phyloP scores from a whole-genome alignment of 2,113 vertebrate species.

The Bufo gargarizans region DNA sequence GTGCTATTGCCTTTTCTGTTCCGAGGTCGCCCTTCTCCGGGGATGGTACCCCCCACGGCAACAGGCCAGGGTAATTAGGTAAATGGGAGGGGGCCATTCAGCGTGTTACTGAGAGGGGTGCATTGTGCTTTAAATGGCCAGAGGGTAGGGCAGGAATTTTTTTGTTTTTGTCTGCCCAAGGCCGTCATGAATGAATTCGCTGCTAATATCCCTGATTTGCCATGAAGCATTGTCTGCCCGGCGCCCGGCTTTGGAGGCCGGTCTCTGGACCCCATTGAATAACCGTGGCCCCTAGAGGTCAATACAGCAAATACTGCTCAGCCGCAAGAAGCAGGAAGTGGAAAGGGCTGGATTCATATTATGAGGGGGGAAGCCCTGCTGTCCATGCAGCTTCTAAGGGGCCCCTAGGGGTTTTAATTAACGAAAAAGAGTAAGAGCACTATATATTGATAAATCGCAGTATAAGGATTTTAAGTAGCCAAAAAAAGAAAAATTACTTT shows the following conservation, averaged over 20 bases:
- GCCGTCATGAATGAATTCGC: background rate
- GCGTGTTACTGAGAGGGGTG: background rate
- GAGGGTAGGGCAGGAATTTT: slow-evolving; percentile 12
- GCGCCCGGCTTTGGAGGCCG: background rate
- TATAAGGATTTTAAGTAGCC: too few species aligned
- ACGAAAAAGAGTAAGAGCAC: too few species aligned
- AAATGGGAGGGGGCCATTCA: slow-evolving; percentile 4
- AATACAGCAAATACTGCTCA: background rate
- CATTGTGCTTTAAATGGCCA: background rate
- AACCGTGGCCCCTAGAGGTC: background rate
- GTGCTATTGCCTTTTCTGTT: too few species aligned
- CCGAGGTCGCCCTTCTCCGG: background rate
- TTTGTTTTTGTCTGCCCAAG: background rate
- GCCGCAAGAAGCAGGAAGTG: background rate
- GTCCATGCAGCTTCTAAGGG: background rate
- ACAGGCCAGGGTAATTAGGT: background rate
- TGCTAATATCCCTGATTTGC: background rate
- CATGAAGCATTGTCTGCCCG: background rate
- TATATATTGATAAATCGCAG: too few species aligned
- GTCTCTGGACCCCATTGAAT: background rate
- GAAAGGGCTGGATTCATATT: background rate
- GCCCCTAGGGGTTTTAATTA: background rate
- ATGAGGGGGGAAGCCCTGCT: background rate
- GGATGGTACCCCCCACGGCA: background rate
- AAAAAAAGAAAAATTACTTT: too few species aligned